A percentile compares a stretch with the other conserved stretches of the same genome.
Evolutionary conservation across 2,797 vertebrate genomes (phyloP).

Genomic region (Sibirionetta formosa): DNA sequence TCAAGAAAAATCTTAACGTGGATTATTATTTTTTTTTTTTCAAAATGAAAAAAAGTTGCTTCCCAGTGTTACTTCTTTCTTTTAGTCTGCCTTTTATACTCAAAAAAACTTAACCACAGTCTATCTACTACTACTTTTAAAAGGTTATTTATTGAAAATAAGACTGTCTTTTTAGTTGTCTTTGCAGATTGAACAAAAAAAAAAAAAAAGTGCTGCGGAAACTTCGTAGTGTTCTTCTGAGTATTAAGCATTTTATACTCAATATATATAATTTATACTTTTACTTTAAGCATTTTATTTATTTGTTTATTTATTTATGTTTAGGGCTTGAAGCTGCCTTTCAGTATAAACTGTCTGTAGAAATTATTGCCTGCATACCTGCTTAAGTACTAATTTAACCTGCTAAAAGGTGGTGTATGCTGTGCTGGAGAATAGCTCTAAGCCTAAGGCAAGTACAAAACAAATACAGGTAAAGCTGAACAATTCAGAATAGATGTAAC

Average conservation of each 20-base stretch:
- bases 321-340: not conserved
- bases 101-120: not conserved
- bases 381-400: not conserved
- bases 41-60: not conserved
- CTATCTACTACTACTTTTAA: not conserved
- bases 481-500: not conserved
- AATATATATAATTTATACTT: no score
- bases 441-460: not conserved
- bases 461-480: constrained; percentile 19
- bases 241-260: not conserved
- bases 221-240: not conserved
- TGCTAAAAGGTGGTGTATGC: not conserved
- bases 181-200: not conserved
- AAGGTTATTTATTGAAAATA: not conserved
- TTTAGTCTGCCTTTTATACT: not conserved
- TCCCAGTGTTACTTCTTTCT: not conserved
- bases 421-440: not conserved
- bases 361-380: not conserved
- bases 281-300: not conserved
- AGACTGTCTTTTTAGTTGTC: not conserved
- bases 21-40: not conserved
- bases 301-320: not conserved
- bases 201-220: not conserved
- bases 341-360: not conserved
- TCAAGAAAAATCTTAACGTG: not conserved